Conservation (phyloP, 2,888 invertebrate species). For the Rhingia campestris region DNA sequence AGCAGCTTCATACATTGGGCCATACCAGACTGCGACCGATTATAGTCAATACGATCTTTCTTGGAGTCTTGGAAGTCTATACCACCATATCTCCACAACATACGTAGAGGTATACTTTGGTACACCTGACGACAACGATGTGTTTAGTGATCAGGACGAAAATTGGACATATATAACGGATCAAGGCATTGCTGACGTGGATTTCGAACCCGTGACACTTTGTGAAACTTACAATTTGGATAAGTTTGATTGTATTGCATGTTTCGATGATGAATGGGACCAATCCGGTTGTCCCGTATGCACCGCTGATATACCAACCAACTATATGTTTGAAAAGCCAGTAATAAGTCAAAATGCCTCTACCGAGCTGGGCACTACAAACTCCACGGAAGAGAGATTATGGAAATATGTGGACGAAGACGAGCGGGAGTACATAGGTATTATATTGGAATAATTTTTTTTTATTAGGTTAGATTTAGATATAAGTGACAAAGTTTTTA, state of each 20-base stretch:
- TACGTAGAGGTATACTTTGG: neutral
- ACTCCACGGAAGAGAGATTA: neutral
- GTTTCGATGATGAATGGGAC: conserved; percentile 1
- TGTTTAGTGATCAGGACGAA: neutral
- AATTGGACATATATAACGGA: neutral
- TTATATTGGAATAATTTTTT: too few species aligned
- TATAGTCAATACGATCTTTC: neutral
- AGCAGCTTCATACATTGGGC: neutral
- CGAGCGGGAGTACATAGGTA: neutral
- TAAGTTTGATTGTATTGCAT: conserved; percentile 15
- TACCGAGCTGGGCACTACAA: neutral
- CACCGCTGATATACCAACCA: conserved; percentile 5
- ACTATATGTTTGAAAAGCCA: neutral
- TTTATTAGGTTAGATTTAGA: too few species aligned
- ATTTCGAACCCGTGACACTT: neutral
- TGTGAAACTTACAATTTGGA: neutral
- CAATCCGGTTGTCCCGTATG: conserved; percentile 6
- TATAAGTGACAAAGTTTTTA: too few species aligned
- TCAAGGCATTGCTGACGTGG: neutral
- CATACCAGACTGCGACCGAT: neutral
- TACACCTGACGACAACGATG: neutral
- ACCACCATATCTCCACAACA: neutral
- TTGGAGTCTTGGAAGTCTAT: neutral
- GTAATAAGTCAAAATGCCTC: neutral
- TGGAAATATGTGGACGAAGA: neutral